Evolutionary conservation across 2,888 invertebrate genomes (phyloP).

Genomic region (Sarcophaga subvicina): DNA sequence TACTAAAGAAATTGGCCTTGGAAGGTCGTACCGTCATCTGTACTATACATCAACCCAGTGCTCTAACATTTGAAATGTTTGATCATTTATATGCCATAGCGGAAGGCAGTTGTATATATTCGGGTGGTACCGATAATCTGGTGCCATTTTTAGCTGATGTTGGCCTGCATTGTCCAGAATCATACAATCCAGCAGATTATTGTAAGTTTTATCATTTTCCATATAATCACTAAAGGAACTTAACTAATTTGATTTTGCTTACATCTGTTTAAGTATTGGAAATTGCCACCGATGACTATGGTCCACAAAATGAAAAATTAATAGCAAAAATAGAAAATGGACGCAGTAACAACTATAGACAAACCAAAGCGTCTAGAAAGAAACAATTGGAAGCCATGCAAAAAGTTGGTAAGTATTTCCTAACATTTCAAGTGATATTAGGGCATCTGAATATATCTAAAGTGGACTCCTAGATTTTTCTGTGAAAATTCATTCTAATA

Average conservation of each 20-base stretch:
- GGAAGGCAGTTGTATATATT: slow-evolving; percentile 90
- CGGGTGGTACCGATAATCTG: slow-evolving; percentile 89
- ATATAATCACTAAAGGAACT: neutral
- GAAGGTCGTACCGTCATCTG: slow-evolving; percentile 94
- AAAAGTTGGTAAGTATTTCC: slow-evolving; percentile 80
- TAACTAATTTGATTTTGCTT: neutral
- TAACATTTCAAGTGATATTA: too few relatives aligned
- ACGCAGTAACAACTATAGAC: slow-evolving; percentile 83
- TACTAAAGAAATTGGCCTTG: slow-evolving; percentile 90
- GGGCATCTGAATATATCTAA: too few relatives aligned
- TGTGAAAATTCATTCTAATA: too few relatives aligned
- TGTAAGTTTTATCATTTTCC: slow-evolving; percentile 83
- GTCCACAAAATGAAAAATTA: slow-evolving; percentile 83
- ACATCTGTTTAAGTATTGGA: slow-evolving; percentile 86
- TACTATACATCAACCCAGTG: slow-evolving; percentile 96
- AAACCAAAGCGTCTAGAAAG: slow-evolving; percentile 77
- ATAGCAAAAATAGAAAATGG: slow-evolving; percentile 86
- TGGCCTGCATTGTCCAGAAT: slow-evolving; percentile 90
- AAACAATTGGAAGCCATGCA: slow-evolving; percentile 79
- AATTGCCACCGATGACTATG: slow-evolving; percentile 91
- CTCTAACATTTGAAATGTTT: slow-evolving; percentile 92
- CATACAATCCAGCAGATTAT: slow-evolving; percentile 96
- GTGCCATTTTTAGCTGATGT: slow-evolving; percentile 89
- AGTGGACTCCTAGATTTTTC: too few relatives aligned
- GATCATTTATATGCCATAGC: slow-evolving; percentile 93